Evolutionary conservation across 2,113 vertebrate genomes (phyloP).

Genomic region (Lanius ludovicianus): DNA sequence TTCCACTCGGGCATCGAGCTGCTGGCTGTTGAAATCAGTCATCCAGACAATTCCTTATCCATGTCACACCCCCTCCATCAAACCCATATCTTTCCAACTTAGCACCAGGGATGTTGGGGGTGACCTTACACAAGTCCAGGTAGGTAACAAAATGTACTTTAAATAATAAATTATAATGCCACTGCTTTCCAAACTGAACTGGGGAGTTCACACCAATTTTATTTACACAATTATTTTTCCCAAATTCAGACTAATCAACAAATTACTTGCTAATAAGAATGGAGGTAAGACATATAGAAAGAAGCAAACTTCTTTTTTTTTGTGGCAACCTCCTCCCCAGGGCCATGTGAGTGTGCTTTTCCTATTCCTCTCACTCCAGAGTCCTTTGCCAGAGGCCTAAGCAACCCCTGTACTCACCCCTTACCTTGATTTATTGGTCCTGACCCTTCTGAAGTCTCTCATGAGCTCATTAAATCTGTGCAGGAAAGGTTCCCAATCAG

Average conservation of each 20-base stretch:
- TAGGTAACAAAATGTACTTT: neutral
- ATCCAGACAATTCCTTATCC: neutral
- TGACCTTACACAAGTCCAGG: neutral
- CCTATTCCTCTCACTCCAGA: accelerated
- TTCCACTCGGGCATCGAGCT: neutral
- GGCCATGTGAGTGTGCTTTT: neutral
- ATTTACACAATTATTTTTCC: neutral
- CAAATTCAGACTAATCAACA: neutral
- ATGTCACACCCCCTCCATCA: neutral
- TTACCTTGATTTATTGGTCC: neutral
- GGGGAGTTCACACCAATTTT: neutral
- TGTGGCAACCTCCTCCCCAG: neutral
- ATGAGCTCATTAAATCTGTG: neutral
- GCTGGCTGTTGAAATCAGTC: neutral
- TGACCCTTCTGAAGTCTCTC: neutral
- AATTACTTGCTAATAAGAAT: neutral
- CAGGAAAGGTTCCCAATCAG: neutral
- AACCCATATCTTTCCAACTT: neutral
- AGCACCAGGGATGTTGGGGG: neutral
- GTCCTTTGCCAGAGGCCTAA: neutral
- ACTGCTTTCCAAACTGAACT: neutral
- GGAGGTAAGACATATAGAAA: neutral
- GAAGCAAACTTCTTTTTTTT: neutral
- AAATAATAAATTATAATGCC: neutral
- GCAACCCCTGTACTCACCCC: neutral